These are phyloP conservation scores for Nasonia longicornis DNA, from an alignment of 1,140 invertebrate genomes.

Conservation along the genomic window DNA sequence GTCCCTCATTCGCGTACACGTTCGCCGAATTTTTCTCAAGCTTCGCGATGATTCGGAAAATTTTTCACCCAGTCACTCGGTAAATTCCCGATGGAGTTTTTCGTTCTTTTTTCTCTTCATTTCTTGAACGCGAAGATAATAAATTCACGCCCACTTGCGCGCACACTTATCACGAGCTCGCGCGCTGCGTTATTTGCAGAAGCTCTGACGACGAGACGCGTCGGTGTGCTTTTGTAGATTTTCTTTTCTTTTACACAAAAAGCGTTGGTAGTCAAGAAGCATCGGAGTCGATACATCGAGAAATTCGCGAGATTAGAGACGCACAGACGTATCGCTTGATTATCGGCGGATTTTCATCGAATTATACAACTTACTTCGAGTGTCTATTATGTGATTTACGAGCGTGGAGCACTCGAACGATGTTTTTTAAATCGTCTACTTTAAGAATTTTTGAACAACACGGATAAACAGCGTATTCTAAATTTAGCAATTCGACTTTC, in stretches of 20 bases:
- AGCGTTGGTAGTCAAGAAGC: not conserved
- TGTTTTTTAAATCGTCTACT: too few species aligned
- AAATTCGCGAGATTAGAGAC: not conserved
- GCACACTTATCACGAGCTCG: not conserved
- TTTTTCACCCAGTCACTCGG: not conserved
- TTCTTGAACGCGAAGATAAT: constrained; percentile 32
- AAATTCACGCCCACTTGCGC: constrained; percentile 31
- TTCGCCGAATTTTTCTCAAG: too few species aligned
- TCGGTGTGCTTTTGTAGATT: not conserved
- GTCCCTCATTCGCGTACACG: too few species aligned
- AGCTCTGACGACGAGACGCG: not conserved
- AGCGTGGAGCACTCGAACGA: too few species aligned
- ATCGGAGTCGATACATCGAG: not conserved
- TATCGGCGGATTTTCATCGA: not conserved
- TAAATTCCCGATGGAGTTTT: not conserved
- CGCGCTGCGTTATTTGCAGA: not conserved
- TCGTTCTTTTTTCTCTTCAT: not conserved
- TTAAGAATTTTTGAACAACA: too few species aligned
- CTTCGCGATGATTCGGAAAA: not conserved
- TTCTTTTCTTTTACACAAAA: constrained; percentile 22
- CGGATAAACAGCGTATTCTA: too few species aligned
- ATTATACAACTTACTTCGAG: not conserved
- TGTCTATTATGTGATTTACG: not conserved
- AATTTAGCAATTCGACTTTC: too few species aligned
- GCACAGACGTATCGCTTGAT: not conserved